Conservation (phyloP, 2,113 vertebrate species). For the Mormoops blainvillei region DNA sequence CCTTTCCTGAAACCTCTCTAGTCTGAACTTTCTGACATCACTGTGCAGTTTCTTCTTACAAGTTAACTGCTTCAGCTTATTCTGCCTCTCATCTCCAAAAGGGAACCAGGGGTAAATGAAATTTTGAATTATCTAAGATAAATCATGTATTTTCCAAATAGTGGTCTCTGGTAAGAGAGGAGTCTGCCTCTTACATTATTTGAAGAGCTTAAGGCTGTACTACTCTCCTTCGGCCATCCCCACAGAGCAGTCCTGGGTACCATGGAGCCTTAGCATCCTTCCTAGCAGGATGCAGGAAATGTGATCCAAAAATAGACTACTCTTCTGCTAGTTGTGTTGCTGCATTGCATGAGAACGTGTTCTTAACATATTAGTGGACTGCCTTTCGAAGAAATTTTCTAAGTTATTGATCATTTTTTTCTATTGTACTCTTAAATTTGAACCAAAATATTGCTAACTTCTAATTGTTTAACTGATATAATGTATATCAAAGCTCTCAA, state of each 20-base stretch:
- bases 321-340: rapidly evolving
- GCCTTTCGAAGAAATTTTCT: not conserved
- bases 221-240: not conserved
- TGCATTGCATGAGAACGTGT: no score
- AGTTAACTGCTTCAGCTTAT: not conserved
- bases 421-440: not conserved
- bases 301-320: not conserved
- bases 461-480: not conserved
- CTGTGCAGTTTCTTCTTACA: not conserved
- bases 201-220: not conserved
- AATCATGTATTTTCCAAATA: conserved; percentile 21
- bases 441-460: not conserved
- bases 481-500: not conserved
- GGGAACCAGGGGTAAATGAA: not conserved
- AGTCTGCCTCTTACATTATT: not conserved
- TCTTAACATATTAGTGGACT: not conserved
- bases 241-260: not conserved
- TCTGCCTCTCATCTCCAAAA: not conserved
- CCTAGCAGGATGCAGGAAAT: rapidly evolving
- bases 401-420: not conserved
- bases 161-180: not conserved
- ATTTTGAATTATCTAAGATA: conserved; percentile 21
- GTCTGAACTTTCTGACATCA: not conserved
- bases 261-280: not conserved
- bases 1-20: not conserved